Percentiles rank a stretch among this genome's conserved stretches.
These are phyloP conservation scores for Halichoeres trimaculatus DNA, from an alignment of 2,113 vertebrate genomes.

Conservation along the genomic window DNA sequence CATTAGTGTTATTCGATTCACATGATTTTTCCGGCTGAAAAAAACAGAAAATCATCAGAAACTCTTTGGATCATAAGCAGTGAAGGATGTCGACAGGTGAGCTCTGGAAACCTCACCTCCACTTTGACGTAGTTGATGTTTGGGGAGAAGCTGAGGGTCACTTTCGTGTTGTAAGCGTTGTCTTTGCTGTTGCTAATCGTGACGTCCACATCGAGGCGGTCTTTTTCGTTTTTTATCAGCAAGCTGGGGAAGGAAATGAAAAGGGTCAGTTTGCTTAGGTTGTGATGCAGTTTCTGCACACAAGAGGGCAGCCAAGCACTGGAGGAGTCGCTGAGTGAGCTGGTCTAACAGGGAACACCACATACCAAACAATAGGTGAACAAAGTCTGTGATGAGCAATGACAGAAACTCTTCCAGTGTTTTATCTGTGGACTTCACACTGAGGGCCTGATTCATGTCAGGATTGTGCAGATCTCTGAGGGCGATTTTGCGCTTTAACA, in stretches of 20 bases:
- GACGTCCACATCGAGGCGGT: conserved; percentile 87
- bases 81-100: background rate
- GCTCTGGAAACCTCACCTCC: conserved; percentile 83
- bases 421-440: too few relatives aligned
- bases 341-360: too few relatives aligned
- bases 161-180: conserved; percentile 95
- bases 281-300: conserved; percentile 49
- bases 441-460: too few relatives aligned
- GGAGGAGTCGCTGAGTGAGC: background rate
- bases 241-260: conserved; percentile 70
- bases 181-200: conserved; percentile 89
- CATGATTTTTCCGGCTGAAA: conserved; percentile 88
- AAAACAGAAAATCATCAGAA: background rate
- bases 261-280: background rate
- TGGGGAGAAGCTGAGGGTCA: conserved; percentile 86
- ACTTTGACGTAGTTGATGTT: conserved; percentile 94
- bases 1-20: conserved; percentile 83
- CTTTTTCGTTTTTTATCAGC: conserved; percentile 85
- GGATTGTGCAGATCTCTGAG: too few relatives aligned
- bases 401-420: too few relatives aligned
- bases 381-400: background rate
- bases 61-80: background rate
- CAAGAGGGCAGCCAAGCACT: conserved; percentile 55
- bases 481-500: too few relatives aligned
- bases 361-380: too few relatives aligned